Evolutionary conservation across 2,797 vertebrate genomes (phyloP), one percentile per base, ranked within the genome.

Genomic region (Rhinichthys osculus): DNA sequence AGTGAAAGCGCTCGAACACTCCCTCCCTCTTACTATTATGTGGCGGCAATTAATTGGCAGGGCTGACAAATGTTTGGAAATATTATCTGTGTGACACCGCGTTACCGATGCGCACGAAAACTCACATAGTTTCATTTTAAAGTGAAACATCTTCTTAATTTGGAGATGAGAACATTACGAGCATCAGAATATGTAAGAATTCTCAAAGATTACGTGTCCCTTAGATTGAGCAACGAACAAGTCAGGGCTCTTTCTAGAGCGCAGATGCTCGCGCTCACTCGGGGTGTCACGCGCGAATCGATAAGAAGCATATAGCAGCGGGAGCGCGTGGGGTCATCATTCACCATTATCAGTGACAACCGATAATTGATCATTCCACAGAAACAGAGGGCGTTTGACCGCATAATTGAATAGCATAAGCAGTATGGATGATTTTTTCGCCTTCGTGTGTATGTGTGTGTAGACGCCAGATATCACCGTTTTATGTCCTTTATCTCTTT

Each of bases 321-420:
- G 89, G 90, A 92, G 87, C 88, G 89, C 90, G 87, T 87, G 86
- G 87, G 83, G 87, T 91, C 93, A 96, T 95, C 94, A 91, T 89
- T 95, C 90, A 92, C 93, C 92, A 89, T 95, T 96, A 95, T 96
- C 95, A 92, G 93, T 95, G 95, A 94, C 94, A 94, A 91, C 90
- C 92, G 91, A 93, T 95, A 96, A 96, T 95, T 95, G 96, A 97
- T 96, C 95, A 93, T 91, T 93, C 93, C 93, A 90, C 93, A 90
- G 92, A 91, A 94, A 94, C 92, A 91, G 86, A 89, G 90, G 89
- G 94, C 93, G 95, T 94, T 92, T 95, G 93, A 91, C 90, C 91
- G 90, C 93, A 95, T 96, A 96, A 96, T 92, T 94, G 92, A 96
- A 94, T 94, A 92, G 91, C 89, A 92, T 92, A 93, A 93, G 92